Percentiles rank a stretch among this genome's conserved stretches.
Evolutionary conservation across 2,797 vertebrate species (phyloP).

Genomic region (Dallia pectoralis): DNA sequence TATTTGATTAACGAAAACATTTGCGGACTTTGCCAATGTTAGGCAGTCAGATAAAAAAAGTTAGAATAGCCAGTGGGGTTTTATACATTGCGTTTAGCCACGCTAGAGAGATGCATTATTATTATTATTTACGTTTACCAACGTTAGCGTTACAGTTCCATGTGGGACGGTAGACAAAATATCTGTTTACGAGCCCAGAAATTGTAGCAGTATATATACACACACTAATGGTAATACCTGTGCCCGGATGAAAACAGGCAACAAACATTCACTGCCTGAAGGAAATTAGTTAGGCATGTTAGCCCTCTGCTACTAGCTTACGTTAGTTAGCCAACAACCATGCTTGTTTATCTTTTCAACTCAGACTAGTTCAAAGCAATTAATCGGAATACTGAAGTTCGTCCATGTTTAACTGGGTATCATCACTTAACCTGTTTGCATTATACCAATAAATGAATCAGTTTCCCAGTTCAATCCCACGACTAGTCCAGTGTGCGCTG

Average conservation of each 20-base stretch:
- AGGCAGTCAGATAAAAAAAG: neutral
- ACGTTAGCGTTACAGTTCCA: neutral
- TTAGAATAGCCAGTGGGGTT: neutral
- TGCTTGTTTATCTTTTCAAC: too few relatives aligned
- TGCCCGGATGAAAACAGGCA: neutral
- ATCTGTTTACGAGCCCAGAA: too few relatives aligned
- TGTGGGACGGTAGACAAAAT: neutral
- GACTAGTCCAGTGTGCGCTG: slow-evolving; percentile 42
- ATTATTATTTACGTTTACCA: neutral
- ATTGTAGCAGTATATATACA: too few relatives aligned
- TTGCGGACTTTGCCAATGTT: neutral
- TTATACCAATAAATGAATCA: neutral
- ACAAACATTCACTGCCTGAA: neutral
- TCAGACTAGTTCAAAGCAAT: neutral
- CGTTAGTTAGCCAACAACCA: neutral
- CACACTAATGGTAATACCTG: too few relatives aligned
- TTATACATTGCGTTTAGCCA: neutral
- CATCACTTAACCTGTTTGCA: too few relatives aligned
- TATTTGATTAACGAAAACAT: too few relatives aligned
- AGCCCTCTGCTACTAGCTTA: neutral
- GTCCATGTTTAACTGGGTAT: too few relatives aligned
- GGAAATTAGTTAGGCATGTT: neutral
- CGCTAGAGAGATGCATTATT: neutral
- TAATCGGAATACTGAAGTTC: neutral
- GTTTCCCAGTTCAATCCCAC: neutral